Evolutionary conservation across 2,888 invertebrate species (phyloP).

Genomic region (Ectemnius cavifrons): DNA sequence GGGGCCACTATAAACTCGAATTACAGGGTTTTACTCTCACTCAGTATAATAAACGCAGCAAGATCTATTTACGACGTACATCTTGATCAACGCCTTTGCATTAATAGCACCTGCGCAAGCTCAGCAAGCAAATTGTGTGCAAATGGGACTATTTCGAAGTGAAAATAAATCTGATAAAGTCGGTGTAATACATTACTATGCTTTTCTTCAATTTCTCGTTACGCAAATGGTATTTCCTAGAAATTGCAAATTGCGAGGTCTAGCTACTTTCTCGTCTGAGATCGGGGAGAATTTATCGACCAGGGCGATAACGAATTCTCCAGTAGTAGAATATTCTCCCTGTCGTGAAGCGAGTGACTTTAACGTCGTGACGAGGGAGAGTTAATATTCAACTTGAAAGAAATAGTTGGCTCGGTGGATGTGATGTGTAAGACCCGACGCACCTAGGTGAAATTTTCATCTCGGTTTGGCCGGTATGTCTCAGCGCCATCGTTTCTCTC

Average conservation of each 20-base stretch:
- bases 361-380: slow-evolving; percentile 11
- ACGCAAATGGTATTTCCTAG: background rate
- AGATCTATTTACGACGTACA: too few relatives aligned
- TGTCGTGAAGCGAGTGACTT: background rate
- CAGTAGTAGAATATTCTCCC: slow-evolving; percentile 1
- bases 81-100: too few relatives aligned
- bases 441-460: slow-evolving; percentile 16
- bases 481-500: background rate
- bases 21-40: background rate
- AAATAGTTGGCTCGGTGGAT: slow-evolving; percentile 31
- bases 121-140: too few relatives aligned
- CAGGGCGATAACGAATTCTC: slow-evolving; percentile 25
- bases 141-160: too few relatives aligned
- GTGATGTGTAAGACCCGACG: slow-evolving; percentile 17
- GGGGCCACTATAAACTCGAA: background rate
- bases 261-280: background rate
- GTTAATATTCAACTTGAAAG: slow-evolving; percentile 42
- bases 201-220: too few relatives aligned
- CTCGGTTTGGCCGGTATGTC: background rate
- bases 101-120: too few relatives aligned
- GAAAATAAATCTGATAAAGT: too few relatives aligned
- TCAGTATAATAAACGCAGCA: too few relatives aligned
- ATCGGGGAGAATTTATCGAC: slow-evolving; percentile 39
- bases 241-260: slow-evolving; percentile 7
- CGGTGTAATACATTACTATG: too few relatives aligned